A percentile compares a stretch with the other conserved stretches of the same genome.
Conservation (phyloP, 2,888 invertebrate genomes). For the Dolichomitus sp. region DNA sequence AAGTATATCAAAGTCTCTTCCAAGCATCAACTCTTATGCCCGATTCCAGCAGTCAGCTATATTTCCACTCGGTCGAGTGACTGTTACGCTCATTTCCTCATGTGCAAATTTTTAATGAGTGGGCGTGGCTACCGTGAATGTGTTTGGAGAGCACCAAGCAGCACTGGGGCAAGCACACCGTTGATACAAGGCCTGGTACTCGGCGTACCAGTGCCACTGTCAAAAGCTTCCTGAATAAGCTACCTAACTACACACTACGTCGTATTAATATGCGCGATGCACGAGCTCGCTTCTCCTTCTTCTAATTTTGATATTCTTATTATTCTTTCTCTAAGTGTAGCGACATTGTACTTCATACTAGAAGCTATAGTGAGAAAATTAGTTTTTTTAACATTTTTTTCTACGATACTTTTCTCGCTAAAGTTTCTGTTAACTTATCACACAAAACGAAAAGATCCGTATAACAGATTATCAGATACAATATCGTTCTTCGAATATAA, state of each 20-base stretch:
- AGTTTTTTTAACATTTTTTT: neutral
- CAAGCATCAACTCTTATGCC: constrained; percentile 41
- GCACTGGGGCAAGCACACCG: constrained; percentile 4
- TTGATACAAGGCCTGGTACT: constrained; percentile 22
- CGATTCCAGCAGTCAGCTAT: constrained; percentile 52
- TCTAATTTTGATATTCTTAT: neutral
- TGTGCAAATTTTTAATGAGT: constrained; percentile 70
- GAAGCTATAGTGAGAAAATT: neutral
- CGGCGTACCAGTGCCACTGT: constrained; percentile 26
- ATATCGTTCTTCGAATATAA: constrained; percentile 14
- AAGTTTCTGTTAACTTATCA: neutral
- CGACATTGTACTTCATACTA: constrained; percentile 6
- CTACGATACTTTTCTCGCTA: too few relatives aligned
- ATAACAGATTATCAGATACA: constrained; percentile 11
- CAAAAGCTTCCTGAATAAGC: constrained; percentile 55
- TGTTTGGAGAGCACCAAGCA: constrained; percentile 49
- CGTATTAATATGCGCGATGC: constrained; percentile 46
- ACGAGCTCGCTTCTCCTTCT: neutral
- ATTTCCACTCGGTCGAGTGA: constrained; percentile 45
- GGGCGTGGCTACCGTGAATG: constrained; percentile 66
- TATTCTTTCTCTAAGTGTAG: neutral
- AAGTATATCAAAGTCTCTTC: constrained; percentile 50
- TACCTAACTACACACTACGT: constrained; percentile 12
- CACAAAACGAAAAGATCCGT: neutral
- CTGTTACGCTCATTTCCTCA: constrained; percentile 66